Evolutionary conservation across 2,113 vertebrate species (phyloP).

Genomic region (Columba janthina): DNA sequence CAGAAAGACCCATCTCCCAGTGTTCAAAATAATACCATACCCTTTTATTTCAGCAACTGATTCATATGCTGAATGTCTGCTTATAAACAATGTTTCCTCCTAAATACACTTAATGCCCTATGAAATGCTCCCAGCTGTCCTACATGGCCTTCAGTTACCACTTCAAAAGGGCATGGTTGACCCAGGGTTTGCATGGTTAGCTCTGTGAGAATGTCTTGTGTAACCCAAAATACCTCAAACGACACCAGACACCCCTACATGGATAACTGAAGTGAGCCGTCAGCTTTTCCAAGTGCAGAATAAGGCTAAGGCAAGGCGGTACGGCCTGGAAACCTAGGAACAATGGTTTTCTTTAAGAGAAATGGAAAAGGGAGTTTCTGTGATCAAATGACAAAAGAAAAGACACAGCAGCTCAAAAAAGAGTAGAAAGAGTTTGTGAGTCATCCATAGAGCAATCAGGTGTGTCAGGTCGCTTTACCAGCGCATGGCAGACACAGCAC

Average conservation of each 20-base stretch:
- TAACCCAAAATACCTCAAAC: neutral
- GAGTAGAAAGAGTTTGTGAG: neutral
- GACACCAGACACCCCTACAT: neutral
- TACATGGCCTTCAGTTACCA: neutral
- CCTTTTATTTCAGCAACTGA: neutral
- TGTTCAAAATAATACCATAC: neutral
- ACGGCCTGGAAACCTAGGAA: neutral
- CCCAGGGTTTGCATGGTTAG: fast-evolving
- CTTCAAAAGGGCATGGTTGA: neutral
- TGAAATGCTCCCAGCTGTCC: neutral
- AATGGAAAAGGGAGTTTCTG: neutral
- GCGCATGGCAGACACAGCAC: fast-evolving
- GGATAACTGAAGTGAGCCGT: neutral
- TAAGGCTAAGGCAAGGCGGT: neutral
- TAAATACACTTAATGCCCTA: neutral
- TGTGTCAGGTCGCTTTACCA: neutral
- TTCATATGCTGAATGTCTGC: neutral
- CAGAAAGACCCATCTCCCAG: neutral
- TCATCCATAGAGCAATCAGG: neutral
- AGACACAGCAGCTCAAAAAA: neutral
- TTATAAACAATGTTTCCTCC: neutral
- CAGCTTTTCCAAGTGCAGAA: neutral
- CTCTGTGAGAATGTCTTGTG: fast-evolving
- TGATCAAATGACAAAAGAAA: neutral
- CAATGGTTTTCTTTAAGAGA: neutral